A percentile compares a stretch with the other conserved stretches of the same genome.
These are phyloP conservation scores for Heliconius melpomene DNA, from an alignment of 1,140 invertebrate species.

Conservation along the genomic window DNA sequence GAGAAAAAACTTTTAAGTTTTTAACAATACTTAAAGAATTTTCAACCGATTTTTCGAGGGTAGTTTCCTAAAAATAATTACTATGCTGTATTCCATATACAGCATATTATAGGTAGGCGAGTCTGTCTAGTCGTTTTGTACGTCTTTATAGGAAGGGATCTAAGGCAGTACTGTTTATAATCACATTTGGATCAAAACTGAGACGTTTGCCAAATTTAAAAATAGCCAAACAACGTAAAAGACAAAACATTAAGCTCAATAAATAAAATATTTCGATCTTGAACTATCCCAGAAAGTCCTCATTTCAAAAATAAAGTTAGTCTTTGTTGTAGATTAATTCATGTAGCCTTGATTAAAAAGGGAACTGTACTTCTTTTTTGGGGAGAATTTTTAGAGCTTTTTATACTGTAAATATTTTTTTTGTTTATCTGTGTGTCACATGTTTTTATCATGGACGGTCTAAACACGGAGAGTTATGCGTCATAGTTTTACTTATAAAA, in stretches of 20 bases:
- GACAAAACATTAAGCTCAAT: slow-evolving; percentile 35
- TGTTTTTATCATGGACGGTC: too few species aligned
- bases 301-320: background rate
- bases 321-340: background rate
- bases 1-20: slow-evolving; percentile 15
- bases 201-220: slow-evolving; percentile 57
- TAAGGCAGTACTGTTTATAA: slow-evolving; percentile 45
- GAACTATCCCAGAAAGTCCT: slow-evolving; percentile 1
- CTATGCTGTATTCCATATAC: slow-evolving; percentile 60
- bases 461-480: too few species aligned
- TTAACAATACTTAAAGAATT: slow-evolving; percentile 33
- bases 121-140: slow-evolving; percentile 24
- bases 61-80: slow-evolving; percentile 52
- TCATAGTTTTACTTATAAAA: too few species aligned
- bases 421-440: too few species aligned
- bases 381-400: too few species aligned
- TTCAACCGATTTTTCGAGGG: slow-evolving; percentile 53
- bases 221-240: slow-evolving; percentile 55
- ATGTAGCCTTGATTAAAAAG: background rate
- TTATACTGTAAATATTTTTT: too few species aligned
- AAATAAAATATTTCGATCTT: slow-evolving; percentile 8
- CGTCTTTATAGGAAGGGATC: slow-evolving; percentile 42
- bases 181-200: slow-evolving; percentile 34
- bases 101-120: slow-evolving; percentile 55
- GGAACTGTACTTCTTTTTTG: background rate